Evolutionary conservation across 2,888 invertebrate species (phyloP).

Genomic region (Crematogaster levior): DNA sequence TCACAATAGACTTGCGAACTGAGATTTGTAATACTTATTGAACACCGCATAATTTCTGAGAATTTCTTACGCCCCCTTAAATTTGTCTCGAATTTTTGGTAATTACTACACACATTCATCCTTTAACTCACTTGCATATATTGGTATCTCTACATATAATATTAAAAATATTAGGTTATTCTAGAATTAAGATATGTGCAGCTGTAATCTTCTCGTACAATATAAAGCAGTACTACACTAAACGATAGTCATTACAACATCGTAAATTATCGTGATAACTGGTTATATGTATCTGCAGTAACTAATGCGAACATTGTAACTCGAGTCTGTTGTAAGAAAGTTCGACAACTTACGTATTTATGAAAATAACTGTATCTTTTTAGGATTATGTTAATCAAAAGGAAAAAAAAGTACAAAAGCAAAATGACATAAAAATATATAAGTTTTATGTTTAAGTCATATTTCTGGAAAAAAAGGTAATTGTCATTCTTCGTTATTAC

Average conservation of each 20-base stretch:
- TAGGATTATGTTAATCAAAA: slow-evolving; percentile 59
- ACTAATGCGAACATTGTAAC: slow-evolving; percentile 31
- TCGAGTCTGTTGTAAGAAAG: slow-evolving; percentile 37
- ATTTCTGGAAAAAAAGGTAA: slow-evolving; percentile 25
- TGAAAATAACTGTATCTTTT: slow-evolving; percentile 42
- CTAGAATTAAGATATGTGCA: slow-evolving; percentile 61
- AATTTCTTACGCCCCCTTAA: slow-evolving; percentile 36
- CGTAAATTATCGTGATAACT: slow-evolving; percentile 41
- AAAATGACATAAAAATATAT: slow-evolving; percentile 59
- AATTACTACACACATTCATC: slow-evolving; percentile 32
- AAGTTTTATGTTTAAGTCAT: slow-evolving; percentile 57
- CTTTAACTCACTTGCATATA: slow-evolving; percentile 56
- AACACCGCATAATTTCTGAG: slow-evolving; percentile 38
- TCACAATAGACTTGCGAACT: slow-evolving; percentile 58
- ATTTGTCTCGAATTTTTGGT: slow-evolving; percentile 49
- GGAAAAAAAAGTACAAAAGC: slow-evolving; percentile 68
- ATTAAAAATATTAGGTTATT: slow-evolving; percentile 51
- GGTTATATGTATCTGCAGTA: slow-evolving; percentile 41
- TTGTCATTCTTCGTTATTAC: slow-evolving; percentile 36
- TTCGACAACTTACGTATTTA: slow-evolving; percentile 53
- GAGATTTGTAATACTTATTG: slow-evolving; percentile 53
- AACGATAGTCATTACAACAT: slow-evolving; percentile 41
- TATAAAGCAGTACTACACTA: slow-evolving; percentile 55
- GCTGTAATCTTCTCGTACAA: slow-evolving; percentile 61
- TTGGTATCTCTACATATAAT: slow-evolving; percentile 63